phyloP scores from a whole-genome alignment of 2,797 vertebrate species.

The Peromyscus attwateri region DNA sequence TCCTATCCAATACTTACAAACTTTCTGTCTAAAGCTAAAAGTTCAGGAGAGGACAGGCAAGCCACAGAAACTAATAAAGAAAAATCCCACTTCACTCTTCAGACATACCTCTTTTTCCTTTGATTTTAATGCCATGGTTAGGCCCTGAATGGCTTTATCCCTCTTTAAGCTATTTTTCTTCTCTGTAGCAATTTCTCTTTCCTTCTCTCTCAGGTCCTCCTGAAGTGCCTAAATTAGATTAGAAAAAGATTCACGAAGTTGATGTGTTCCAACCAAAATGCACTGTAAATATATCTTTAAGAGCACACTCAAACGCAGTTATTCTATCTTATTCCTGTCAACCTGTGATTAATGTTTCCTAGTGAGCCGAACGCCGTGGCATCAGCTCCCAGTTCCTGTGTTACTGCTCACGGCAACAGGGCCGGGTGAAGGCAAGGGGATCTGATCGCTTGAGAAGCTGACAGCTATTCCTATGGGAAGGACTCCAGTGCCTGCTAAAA shows the following conservation, averaged over 20 bases:
- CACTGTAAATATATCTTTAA: slow-evolving; percentile 85
- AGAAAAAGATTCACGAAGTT: slow-evolving; percentile 84
- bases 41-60: slow-evolving; percentile 54
- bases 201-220: slow-evolving; percentile 92
- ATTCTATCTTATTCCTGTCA: slow-evolving; percentile 83
- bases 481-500: slow-evolving; percentile 69
- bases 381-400: slow-evolving; percentile 62
- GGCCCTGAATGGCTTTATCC: slow-evolving; percentile 98
- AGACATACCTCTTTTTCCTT: slow-evolving; percentile 95
- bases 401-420: slow-evolving; percentile 72
- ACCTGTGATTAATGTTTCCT: slow-evolving; percentile 82
- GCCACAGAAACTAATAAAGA: slow-evolving; percentile 63
- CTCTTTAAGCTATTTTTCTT: slow-evolving; percentile 96
- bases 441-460: slow-evolving; percentile 58
- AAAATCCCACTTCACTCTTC: slow-evolving; percentile 51
- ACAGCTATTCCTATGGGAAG: slow-evolving; percentile 75
- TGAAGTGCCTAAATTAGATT: slow-evolving; percentile 91
- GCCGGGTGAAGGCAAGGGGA: slow-evolving; percentile 48
- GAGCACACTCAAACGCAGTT: slow-evolving; percentile 79
- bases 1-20: not conserved
- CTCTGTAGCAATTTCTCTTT: slow-evolving; percentile 92
- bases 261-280: slow-evolving; percentile 83
- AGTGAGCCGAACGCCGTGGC: slow-evolving; percentile 78
- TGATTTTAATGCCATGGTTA: slow-evolving; percentile 93
- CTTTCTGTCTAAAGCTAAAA: slow-evolving; percentile 46